Conservation (phyloP, 2,113 vertebrate genomes). For the Chrysemys picta region DNA sequence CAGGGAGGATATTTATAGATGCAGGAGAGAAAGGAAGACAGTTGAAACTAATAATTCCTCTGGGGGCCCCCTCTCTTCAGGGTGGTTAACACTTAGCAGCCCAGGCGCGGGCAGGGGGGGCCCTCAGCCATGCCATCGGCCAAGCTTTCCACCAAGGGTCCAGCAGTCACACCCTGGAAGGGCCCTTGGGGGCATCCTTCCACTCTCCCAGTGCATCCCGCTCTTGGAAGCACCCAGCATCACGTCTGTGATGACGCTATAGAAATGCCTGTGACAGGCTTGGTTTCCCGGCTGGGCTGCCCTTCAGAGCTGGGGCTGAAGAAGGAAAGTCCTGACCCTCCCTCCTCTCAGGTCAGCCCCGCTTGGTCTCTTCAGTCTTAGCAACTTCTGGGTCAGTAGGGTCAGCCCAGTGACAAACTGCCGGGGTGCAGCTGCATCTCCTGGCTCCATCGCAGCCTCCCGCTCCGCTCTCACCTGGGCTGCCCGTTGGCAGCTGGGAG, state of each 20-base stretch:
- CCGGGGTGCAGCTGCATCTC: neutral
- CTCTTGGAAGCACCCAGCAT: neutral
- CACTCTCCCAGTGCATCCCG: neutral
- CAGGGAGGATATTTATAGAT: conserved; percentile 45
- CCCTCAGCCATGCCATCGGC: neutral
- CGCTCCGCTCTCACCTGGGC: neutral
- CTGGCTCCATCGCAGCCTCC: neutral
- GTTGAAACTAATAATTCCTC: neutral
- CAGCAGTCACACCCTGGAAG: neutral
- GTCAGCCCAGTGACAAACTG: neutral
- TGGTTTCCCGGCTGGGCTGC: neutral
- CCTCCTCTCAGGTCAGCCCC: rapidly evolving
- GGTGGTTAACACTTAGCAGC: neutral
- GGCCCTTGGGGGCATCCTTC: neutral
- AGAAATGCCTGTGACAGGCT: neutral
- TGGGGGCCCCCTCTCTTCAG: neutral
- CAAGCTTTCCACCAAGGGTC: neutral
- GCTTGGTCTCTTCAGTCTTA: neutral
- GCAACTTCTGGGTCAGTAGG: neutral
- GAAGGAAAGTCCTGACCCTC: neutral
- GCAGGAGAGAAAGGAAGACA: neutral
- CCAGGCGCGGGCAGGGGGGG: neutral
- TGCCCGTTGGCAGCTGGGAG: neutral
- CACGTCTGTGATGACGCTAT: too few species aligned
- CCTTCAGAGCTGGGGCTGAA: neutral